Evolutionary conservation across 2,888 invertebrate species (phyloP), one percentile per base, ranked within the genome.

Genomic region (Lepidonotus clava): DNA sequence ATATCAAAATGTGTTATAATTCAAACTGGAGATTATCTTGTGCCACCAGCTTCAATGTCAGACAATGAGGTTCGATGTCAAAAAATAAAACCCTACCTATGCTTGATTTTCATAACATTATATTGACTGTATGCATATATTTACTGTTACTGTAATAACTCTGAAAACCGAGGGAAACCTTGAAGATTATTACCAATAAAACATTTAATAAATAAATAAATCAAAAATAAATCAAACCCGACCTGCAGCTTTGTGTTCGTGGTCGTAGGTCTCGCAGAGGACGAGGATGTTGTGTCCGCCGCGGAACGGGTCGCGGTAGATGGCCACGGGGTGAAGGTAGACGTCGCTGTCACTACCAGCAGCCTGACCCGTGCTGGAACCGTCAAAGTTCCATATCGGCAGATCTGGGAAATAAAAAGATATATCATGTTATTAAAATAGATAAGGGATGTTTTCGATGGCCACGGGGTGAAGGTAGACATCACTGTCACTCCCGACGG

Each of bases 261-360:
- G 67, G 4, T n/a, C 1, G 67, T 67, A 67, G 1, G 67, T 67
- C 92, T 98, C 98, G 92, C 98, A 98, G 93, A 99, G 96, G 1
- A 98, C 97, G 85, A 99, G 95, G 92, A 97, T 96, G 95, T 98
- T 97, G 95, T 97, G 97, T 85, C 98, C 98, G 51, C 96, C 96
- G 34, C 97, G 96, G 96, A 99, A 98, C 0, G 99, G 99, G 93
- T 99, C 99, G 90, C 96, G 96, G 95, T 97, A 99, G 90, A 99
- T 96, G 86, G 98, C 98, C n/a, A 98, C 97, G 0, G 99, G 98
- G 91, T 96, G 96, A 61, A 99, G 95, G 95, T 97, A 98, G 56
- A 98, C 97, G 92, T 99, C 99, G 0, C 95, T 95, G 91, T 95
- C 95, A 77, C 93, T 93, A 0, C 95, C 95, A 87, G 93, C 92